These are phyloP conservation scores for Drosophila demipolita DNA, from an alignment of 2,888 invertebrate species.

Conservation along the genomic window DNA sequence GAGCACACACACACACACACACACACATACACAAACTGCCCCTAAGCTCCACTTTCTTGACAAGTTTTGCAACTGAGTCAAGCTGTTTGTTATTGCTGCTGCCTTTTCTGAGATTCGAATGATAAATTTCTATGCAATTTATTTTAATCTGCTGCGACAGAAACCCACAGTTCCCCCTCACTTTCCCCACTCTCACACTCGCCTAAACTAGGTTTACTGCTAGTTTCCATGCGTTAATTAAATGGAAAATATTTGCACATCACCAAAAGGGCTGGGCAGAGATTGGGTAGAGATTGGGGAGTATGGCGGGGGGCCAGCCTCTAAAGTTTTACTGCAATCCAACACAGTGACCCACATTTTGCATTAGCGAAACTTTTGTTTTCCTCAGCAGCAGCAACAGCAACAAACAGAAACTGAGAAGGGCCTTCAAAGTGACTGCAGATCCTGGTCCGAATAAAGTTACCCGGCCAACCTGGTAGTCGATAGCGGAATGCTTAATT, in stretches of 20 bases:
- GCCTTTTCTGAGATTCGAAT: conserved; percentile 66
- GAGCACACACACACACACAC: conserved; percentile 31
- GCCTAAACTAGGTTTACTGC: conserved; percentile 23
- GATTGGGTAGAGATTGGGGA: background rate
- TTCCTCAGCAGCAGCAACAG: conserved; percentile 15
- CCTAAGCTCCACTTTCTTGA: conserved; percentile 73
- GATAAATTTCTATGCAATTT: conserved; percentile 78
- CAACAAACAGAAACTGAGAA: conserved; percentile 39
- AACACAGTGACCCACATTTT: conserved; percentile 68
- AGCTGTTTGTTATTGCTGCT: conserved; percentile 41
- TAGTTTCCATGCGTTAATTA: conserved; percentile 75
- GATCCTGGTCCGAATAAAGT: conserved; percentile 7
- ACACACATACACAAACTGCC: conserved; percentile 40
- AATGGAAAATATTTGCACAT: conserved; percentile 77
- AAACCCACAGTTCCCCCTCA: conserved; percentile 9
- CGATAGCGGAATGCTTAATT: conserved; percentile 1
- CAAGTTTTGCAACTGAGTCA: conserved; percentile 75
- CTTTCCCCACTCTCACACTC: background rate
- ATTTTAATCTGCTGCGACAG: conserved; percentile 77
- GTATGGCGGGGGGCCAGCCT: background rate
- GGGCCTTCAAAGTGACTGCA: conserved; percentile 1
- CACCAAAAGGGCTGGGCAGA: conserved; percentile 29
- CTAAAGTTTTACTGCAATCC: conserved; percentile 59
- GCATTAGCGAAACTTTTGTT: conserved; percentile 63
- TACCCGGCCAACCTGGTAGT: background rate